Evolutionary conservation across 30 jellyfish, hydroid and myxozoan species (phyloP), one percentile per base, ranked within the genome.

Genomic region (Turritopsis dohrnii): DNA sequence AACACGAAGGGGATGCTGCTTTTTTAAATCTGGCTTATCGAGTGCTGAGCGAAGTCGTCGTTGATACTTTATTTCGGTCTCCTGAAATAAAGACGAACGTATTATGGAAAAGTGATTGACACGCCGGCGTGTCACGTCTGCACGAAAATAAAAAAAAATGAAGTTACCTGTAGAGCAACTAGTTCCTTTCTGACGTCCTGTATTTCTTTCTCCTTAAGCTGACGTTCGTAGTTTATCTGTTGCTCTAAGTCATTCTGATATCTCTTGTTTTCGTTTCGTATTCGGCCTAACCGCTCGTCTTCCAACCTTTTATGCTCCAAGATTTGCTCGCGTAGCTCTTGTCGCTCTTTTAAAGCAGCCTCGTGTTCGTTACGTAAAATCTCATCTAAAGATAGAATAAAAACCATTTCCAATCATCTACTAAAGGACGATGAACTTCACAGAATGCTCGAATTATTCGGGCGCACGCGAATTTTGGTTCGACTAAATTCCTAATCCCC

Each of bases 111-210:
- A 3, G 13, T 41, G 29, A 26, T 66, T 66, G 27, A 66, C 76
- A 66, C 16, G 27, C 18, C 8, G 29, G 8, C 29, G 29, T 25
- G 29, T 25, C 29, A 22, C 28, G 9, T 66, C 76, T 3, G 29
- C 60, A 41, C 13, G 60, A 13, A 41, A 41, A 41, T 41, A 5
- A 1, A 29, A 76, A 80, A 29, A n/a, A 25, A 0, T 16, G n/a
- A 16, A 85, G 52, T 17, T 30, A 88, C 98, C 95, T 92, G 91
- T 83, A 88, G 29, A 23, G 66, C 30, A 41, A 81, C 83, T 28
- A 93, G 79, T 85, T 93, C 98, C 82, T 84, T 85, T 80, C 96
- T 93, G 17, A 95, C 96, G 74, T 93, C 98, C n/a, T 73, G 76
- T 31, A 88, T 88, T 80, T 84, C 96, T 74, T 82, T 76, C 53